Percentiles rank a stretch among this genome's conserved stretches.
These are phyloP conservation scores for Creontiades dilutus DNA, from an alignment of 2,888 invertebrate genomes.

Conservation along the genomic window DNA sequence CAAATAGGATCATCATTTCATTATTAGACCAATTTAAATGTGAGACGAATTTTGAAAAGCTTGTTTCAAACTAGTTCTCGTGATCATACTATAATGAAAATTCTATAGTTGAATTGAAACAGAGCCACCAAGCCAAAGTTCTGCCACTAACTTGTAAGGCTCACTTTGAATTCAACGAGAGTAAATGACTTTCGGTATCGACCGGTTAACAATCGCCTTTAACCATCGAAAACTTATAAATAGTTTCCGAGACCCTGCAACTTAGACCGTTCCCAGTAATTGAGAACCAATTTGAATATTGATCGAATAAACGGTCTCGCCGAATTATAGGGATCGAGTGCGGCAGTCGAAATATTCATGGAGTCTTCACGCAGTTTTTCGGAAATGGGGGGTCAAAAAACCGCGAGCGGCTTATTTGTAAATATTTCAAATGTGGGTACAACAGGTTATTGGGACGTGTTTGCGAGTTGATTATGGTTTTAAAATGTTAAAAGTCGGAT, in stretches of 20 bases:
- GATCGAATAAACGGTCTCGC: background rate
- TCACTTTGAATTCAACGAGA: background rate
- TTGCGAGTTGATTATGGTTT: too few species aligned
- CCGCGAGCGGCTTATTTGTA: background rate
- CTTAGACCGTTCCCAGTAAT: background rate
- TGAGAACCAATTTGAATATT: background rate
- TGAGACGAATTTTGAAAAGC: background rate
- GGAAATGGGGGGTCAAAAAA: background rate
- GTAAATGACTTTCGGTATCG: background rate
- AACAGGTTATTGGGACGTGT: background rate
- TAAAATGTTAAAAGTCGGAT: too few species aligned
- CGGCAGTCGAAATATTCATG: background rate
- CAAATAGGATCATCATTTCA: too few species aligned
- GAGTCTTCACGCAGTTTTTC: background rate
- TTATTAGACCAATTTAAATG: too few species aligned
- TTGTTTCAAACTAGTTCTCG: background rate
- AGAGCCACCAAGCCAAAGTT: background rate
- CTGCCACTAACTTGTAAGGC: background rate
- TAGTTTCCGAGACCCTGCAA: background rate
- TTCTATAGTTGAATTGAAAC: too few species aligned
- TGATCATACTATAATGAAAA: background rate
- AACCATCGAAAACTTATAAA: background rate
- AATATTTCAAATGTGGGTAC: background rate
- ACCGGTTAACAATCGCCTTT: background rate
- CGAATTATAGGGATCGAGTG: background rate